Conservation (phyloP, 2,888 invertebrate genomes). For the Lasioglossum figueresi region DNA sequence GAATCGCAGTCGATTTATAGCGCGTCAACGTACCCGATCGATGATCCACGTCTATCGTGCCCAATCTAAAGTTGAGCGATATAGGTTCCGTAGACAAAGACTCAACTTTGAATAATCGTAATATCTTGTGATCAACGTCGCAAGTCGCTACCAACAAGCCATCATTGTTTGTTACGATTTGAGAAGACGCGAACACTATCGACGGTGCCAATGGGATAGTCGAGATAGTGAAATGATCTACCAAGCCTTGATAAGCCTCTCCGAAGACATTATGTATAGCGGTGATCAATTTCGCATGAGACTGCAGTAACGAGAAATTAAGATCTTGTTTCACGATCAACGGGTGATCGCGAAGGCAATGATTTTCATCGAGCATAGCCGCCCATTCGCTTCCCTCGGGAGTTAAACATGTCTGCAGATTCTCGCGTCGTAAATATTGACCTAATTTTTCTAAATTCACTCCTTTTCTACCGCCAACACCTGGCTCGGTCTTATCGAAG, state of each 20-base stretch:
- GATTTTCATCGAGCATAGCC: conserved; percentile 90
- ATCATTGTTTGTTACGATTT: conserved; percentile 74
- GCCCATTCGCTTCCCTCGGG: conserved; percentile 91
- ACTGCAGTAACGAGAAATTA: conserved; percentile 92
- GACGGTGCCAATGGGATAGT: conserved; percentile 68
- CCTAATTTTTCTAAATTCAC: conserved; percentile 94
- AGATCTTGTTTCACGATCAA: conserved; percentile 91
- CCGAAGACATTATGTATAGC: conserved; percentile 89
- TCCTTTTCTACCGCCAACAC: conserved; percentile 79
- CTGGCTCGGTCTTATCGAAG: conserved; percentile 87
- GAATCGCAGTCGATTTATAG: not conserved
- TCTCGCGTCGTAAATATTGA: conserved; percentile 89
- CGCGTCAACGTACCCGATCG: conserved; percentile 74
- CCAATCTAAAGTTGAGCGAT: conserved; percentile 69
- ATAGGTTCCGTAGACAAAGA: conserved; percentile 55
- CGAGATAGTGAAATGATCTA: conserved; percentile 85
- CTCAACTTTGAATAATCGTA: conserved; percentile 77
- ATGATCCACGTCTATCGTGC: conserved; percentile 73
- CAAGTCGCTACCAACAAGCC: conserved; percentile 76
- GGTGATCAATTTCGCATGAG: conserved; percentile 89
- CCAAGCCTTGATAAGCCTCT: conserved; percentile 87
- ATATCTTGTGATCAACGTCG: conserved; percentile 73
- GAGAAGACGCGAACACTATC: conserved; percentile 72
- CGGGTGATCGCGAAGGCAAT: conserved; percentile 89
- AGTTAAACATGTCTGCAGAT: conserved; percentile 89